These are phyloP conservation scores for Papilio aristodemus DNA, from an alignment of 1,140 invertebrate genomes.

Conservation along the genomic window DNA sequence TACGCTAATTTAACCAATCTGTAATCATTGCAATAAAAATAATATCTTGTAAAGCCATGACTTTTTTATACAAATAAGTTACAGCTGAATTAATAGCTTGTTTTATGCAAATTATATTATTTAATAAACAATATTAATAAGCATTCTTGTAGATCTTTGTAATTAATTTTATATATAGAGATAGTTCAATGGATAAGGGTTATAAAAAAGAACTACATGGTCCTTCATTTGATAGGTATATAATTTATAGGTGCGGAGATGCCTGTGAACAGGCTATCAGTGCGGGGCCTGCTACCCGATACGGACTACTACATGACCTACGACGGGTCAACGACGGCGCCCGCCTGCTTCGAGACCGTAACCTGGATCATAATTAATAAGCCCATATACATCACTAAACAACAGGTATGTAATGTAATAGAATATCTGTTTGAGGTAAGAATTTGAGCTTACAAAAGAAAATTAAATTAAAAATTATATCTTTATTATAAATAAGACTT, in stretches of 20 bases:
- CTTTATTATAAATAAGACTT: no score
- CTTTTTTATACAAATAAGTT: no score
- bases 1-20: no score
- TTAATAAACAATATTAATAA: no score
- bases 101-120: no score
- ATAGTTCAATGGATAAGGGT: neutral
- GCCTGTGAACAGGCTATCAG: slow-evolving; percentile 89
- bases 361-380: slow-evolving; percentile 98
- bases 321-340: slow-evolving; percentile 97
- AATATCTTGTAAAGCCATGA: no score
- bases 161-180: neutral
- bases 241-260: slow-evolving; percentile 86
- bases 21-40: no score
- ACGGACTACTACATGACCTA: slow-evolving; percentile 98
- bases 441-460: no score
- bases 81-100: no score
- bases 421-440: no score
- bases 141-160: no score
- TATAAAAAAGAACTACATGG: neutral
- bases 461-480: no score
- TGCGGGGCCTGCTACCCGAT: slow-evolving; percentile 92
- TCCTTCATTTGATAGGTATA: slow-evolving; percentile 29
- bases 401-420: slow-evolving; percentile 87
- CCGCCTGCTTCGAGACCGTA: slow-evolving; percentile 95
- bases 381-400: slow-evolving; percentile 97